These are phyloP conservation scores for Notodonta ziczac DNA, from an alignment of 2,888 invertebrate species.

Conservation along the genomic window DNA sequence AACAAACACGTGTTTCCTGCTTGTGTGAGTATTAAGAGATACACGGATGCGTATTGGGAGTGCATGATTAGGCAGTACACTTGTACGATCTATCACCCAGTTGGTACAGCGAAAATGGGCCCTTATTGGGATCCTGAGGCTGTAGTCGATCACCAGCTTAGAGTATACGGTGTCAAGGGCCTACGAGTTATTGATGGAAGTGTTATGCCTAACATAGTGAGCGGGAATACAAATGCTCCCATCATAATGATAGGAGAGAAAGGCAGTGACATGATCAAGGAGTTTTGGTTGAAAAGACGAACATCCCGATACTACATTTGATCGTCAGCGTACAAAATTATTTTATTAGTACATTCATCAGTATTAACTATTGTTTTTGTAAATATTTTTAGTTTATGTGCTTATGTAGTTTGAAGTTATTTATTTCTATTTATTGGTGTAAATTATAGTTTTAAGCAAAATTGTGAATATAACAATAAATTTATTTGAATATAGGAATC, in stretches of 20 bases:
- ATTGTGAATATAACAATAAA: constrained; percentile 2
- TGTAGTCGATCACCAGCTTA: constrained; percentile 91
- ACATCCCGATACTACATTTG: constrained; percentile 72
- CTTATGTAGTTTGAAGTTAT: no score
- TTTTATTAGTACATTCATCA: constrained; percentile 26
- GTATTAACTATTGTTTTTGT: constrained; percentile 33
- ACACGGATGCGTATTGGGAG: constrained; percentile 92
- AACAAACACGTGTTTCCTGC: constrained; percentile 91
- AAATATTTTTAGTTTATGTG: neutral
- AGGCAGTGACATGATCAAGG: constrained; percentile 94
- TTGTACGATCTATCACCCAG: constrained; percentile 93
- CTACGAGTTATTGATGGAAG: constrained; percentile 93
- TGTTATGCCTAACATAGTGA: constrained; percentile 93
- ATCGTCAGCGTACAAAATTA: constrained; percentile 47
- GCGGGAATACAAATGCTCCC: constrained; percentile 94
- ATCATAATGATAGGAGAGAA: constrained; percentile 96
- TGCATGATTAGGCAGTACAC: constrained; percentile 94
- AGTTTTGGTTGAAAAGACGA: constrained; percentile 89
- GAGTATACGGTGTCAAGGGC: constrained; percentile 92
- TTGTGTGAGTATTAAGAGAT: constrained; percentile 87
- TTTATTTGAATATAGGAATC: neutral
- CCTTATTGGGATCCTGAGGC: constrained; percentile 93
- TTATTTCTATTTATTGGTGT: constrained; percentile 16
- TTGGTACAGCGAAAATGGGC: constrained; percentile 95
- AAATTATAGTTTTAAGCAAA: constrained; percentile 23